These are phyloP conservation scores for Euphonia xanthogaster DNA, from an alignment of 2,797 vertebrate species.

Conservation along the genomic window DNA sequence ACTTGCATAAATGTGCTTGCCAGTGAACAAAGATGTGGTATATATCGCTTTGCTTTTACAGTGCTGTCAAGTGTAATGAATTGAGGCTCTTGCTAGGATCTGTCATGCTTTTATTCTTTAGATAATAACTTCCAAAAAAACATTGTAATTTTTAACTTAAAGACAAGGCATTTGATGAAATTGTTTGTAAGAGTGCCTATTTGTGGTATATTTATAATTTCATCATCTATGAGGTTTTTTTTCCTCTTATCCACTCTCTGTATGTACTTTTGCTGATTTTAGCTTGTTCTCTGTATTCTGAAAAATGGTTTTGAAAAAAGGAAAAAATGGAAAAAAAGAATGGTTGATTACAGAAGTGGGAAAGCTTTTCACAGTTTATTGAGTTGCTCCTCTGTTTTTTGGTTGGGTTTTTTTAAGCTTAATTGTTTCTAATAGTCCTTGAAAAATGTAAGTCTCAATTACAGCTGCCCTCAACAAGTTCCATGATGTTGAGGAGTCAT, in stretches of 20 bases:
- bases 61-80: background rate
- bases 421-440: background rate
- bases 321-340: background rate
- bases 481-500: background rate
- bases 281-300: background rate
- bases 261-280: background rate
- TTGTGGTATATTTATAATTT: background rate
- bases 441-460: background rate
- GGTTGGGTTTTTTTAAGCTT: background rate
- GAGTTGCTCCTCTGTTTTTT: background rate
- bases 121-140: background rate
- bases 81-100: background rate
- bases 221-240: background rate
- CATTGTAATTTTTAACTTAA: background rate
- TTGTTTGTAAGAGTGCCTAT: background rate
- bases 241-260: background rate
- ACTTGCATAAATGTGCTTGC: background rate
- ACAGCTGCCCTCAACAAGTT: fast-evolving
- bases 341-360: background rate
- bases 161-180: background rate
- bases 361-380: background rate
- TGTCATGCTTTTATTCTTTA: background rate
- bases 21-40: background rate
- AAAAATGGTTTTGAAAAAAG: background rate
- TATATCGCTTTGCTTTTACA: background rate